These are phyloP conservation scores for Philantomba maxwellii DNA, from an alignment of 2,113 vertebrate species.

Conservation along the genomic window DNA sequence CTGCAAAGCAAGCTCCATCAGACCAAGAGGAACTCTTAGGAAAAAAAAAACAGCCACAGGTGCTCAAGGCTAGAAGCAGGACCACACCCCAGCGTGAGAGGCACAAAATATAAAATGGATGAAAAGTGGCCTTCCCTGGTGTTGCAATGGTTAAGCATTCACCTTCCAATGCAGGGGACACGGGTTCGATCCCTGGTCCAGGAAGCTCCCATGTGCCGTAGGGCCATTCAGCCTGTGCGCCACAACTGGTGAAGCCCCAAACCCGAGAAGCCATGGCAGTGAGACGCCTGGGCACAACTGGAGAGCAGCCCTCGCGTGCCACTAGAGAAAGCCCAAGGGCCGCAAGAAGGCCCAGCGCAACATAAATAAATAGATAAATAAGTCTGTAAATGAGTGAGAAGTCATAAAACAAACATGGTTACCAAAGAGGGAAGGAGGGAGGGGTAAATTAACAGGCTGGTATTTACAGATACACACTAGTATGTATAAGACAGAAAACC, in stretches of 20 bases:
- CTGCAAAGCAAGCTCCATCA: not conserved
- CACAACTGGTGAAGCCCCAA: not conserved
- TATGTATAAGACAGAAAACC: not conserved
- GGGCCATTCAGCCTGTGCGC: not conserved
- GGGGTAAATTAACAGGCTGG: no score
- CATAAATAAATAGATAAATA: not conserved
- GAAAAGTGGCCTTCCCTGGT: not conserved
- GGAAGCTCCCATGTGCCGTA: not conserved
- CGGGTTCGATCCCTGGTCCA: not conserved
- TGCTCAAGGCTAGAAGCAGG: not conserved
- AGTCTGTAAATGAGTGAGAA: not conserved
- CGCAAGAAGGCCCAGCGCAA: not conserved
- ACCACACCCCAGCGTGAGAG: not conserved
- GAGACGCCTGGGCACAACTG: rapidly evolving
- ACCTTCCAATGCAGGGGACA: not conserved
- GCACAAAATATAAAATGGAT: not conserved
- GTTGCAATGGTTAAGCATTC: not conserved
- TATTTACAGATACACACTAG: not conserved
- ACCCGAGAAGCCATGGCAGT: rapidly evolving
- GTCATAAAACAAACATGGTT: not conserved
- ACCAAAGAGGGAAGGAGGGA: not conserved
- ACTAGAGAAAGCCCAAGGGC: not conserved
- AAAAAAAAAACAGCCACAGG: not conserved
- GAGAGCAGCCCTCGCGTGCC: not conserved
- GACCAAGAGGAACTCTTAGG: not conserved